phyloP scores from a whole-genome alignment of 92 coral and sea anemone genomes.

The Plumapathes pennacea region DNA sequence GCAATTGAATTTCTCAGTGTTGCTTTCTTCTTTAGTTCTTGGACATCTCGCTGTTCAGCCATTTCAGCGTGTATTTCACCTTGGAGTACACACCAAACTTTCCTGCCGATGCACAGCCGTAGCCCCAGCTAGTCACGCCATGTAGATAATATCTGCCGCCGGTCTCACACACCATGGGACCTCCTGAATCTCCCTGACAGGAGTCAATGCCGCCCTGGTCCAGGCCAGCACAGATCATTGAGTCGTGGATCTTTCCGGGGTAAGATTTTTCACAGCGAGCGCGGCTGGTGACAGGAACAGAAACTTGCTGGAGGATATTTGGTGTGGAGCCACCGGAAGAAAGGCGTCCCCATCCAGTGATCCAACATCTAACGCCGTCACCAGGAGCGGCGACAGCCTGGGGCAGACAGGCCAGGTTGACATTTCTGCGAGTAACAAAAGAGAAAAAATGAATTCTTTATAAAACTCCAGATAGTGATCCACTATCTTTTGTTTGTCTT shows the following conservation, averaged over 20 bases:
- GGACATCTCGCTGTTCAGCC: conserved; percentile 8
- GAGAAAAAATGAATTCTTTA: not conserved
- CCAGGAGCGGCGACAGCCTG: conserved; percentile 13
- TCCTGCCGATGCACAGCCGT: conserved; percentile 58
- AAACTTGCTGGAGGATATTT: conserved; percentile 33
- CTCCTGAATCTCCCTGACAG: conserved; percentile 57
- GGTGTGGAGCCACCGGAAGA: conserved; percentile 43
- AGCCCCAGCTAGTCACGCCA: conserved; percentile 69
- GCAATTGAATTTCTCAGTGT: no score
- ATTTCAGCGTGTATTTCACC: conserved; percentile 26
- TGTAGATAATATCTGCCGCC: conserved; percentile 58
- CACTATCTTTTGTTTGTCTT: not conserved
- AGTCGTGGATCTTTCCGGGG: conserved; percentile 11
- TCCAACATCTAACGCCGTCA: conserved; percentile 33
- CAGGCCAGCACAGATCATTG: conserved; percentile 66
- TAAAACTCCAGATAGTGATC: not conserved
- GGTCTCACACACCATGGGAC: conserved; percentile 38
- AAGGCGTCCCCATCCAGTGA: conserved; percentile 56
- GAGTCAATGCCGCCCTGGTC: conserved; percentile 61
- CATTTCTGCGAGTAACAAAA: conserved; percentile 25
- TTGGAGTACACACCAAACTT: conserved; percentile 69
- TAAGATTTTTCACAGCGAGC: conserved; percentile 24
- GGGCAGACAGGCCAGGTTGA: conserved; percentile 46
- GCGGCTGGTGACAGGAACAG: conserved; percentile 44
- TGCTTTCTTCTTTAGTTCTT: conserved; percentile 1